Evolutionary conservation across 2,797 vertebrate species (phyloP).

Genomic region (Heteromormyrus szaboi): DNA sequence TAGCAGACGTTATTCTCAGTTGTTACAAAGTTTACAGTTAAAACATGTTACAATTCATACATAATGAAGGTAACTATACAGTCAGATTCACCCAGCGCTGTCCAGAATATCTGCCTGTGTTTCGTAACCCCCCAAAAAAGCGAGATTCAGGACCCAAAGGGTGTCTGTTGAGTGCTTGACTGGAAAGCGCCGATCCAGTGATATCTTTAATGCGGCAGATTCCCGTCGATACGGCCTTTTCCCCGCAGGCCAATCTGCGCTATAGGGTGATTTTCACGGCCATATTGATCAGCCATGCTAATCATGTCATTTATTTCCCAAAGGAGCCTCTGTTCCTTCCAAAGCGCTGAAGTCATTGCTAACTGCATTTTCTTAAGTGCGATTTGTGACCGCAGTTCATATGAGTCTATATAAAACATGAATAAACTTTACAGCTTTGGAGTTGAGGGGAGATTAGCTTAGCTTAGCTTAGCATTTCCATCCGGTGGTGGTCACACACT

Average conservation of each 20-base stretch:
- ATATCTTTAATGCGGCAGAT: neutral
- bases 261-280: neutral
- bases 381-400: neutral
- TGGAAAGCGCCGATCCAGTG: neutral
- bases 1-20: neutral
- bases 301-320: slow-evolving; percentile 4
- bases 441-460: neutral
- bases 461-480: neutral
- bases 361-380: neutral
- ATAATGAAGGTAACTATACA: neutral
- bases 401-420: neutral
- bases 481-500: neutral
- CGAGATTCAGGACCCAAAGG: neutral
- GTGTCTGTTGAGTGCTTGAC: neutral
- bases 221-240: neutral
- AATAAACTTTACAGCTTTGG: neutral
- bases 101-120: neutral
- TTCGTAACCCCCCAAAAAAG: neutral
- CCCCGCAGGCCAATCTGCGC: neutral
- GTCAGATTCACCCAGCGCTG: neutral
- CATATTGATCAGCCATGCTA: neutral
- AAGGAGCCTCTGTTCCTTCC: neutral
- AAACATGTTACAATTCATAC: neutral
- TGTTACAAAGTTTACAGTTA: neutral
- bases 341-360: neutral